Conservation (phyloP, 1,140 invertebrate species). For the Epicauta chinensis region DNA sequence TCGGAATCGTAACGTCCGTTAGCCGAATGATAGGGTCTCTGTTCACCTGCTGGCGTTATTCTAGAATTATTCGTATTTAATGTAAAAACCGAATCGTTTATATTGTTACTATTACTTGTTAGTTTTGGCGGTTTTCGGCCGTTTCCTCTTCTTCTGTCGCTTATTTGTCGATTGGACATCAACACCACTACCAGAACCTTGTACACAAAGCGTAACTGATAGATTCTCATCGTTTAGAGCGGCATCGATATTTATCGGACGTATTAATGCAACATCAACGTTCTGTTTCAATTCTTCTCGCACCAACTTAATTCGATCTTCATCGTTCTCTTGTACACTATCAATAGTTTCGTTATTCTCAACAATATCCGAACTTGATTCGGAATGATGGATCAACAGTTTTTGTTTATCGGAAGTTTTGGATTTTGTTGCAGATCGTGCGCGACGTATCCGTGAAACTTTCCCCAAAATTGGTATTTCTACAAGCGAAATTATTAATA, state of each 20-base stretch:
- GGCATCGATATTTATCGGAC: conserved; percentile 35
- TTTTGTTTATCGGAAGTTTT: conserved; percentile 36
- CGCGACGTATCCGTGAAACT: conserved; percentile 51
- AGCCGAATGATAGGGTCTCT: conserved; percentile 35
- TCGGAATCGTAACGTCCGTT: conserved; percentile 27
- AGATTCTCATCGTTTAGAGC: conserved; percentile 24
- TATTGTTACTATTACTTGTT: conserved; percentile 38
- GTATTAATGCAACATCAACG: conserved; percentile 11
- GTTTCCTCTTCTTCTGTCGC: conserved; percentile 30
- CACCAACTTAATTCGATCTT: conserved; percentile 32
- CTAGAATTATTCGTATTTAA: conserved; percentile 38
- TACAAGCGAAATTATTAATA: too few species aligned
- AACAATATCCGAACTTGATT: conserved; percentile 35
- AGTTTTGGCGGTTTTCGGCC: conserved; percentile 44
- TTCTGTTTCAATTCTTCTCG: conserved; percentile 28
- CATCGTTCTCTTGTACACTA: conserved; percentile 28
- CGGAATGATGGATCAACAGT: conserved; percentile 24
- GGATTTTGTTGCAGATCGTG: conserved; percentile 49
- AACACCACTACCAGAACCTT: conserved; percentile 29
- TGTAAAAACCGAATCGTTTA: too few species aligned
- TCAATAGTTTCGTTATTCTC: conserved; percentile 15
- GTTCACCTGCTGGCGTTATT: conserved; percentile 40
- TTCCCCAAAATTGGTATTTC: conserved; percentile 51
- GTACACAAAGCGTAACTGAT: conserved; percentile 24
- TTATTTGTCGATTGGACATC: conserved; percentile 24